phyloP scores from a whole-genome alignment of 2,888 invertebrate species.

The Ectropis crepuscularia region DNA sequence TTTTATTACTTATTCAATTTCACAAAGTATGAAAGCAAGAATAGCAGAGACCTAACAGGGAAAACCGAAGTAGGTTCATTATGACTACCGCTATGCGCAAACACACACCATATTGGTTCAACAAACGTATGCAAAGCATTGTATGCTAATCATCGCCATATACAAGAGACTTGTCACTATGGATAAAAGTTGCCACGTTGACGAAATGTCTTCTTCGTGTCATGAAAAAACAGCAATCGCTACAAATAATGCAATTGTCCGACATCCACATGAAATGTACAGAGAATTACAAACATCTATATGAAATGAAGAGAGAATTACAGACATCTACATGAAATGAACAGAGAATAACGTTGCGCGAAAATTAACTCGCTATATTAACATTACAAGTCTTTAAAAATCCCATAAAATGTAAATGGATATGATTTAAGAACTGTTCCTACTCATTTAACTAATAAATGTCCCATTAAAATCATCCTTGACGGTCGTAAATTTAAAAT shows the following conservation, averaged over 20 bases:
- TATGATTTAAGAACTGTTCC: slow-evolving; percentile 41
- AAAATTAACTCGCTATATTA: slow-evolving; percentile 19
- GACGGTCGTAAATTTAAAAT: slow-evolving; percentile 41
- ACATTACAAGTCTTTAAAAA: slow-evolving; percentile 19
- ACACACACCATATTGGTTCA: slow-evolving; percentile 26
- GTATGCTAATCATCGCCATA: slow-evolving; percentile 39
- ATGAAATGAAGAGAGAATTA: too few relatives aligned
- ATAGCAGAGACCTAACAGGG: not conserved
- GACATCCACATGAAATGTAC: not conserved
- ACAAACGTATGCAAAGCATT: slow-evolving; percentile 31
- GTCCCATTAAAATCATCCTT: slow-evolving; percentile 39
- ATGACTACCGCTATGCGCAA: slow-evolving; percentile 14
- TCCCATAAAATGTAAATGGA: slow-evolving; percentile 36
- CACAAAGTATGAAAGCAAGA: not conserved
- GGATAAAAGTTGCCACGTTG: too few relatives aligned
- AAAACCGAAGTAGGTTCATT: slow-evolving; percentile 17
- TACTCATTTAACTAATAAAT: slow-evolving; percentile 43
- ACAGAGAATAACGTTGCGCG: not conserved
- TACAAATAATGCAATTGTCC: too few relatives aligned
- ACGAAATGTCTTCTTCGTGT: slow-evolving; percentile 2
- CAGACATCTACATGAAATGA: not conserved
- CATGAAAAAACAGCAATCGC: not conserved
- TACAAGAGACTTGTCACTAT: slow-evolving; percentile 7
- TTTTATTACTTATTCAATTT: not conserved
- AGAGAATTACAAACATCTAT: not conserved